Percentiles rank a stretch among this genome's conserved stretches.
Evolutionary conservation across 2,888 invertebrate species (phyloP).

Genomic region (Thymelicus lineola): DNA sequence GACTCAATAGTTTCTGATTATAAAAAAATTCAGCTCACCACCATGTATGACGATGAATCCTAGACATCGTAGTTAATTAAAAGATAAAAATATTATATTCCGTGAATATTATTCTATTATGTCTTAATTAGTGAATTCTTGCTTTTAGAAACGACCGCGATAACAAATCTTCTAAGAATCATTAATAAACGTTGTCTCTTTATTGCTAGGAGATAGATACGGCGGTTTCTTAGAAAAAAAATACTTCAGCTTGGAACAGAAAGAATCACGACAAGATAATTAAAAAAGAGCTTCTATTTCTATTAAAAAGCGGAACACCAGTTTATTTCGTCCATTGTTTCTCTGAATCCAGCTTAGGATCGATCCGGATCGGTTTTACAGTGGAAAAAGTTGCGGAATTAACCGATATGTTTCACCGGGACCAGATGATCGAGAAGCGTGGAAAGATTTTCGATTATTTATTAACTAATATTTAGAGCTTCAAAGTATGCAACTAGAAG

Average conservation of each 20-base stretch:
- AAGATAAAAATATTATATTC: no score
- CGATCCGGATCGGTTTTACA: slow-evolving; percentile 38
- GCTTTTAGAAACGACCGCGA: no score
- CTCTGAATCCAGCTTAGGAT: slow-evolving; percentile 36
- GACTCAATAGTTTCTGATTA: no score
- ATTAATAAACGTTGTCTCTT: not conserved
- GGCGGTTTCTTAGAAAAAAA: slow-evolving; percentile 23
- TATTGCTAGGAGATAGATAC: not conserved
- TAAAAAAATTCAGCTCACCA: no score
- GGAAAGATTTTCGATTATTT: not conserved
- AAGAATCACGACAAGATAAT: slow-evolving; percentile 33
- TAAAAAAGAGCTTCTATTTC: slow-evolving; percentile 35
- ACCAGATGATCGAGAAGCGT: not conserved
- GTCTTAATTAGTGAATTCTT: no score
- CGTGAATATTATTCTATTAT: no score
- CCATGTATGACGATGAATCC: no score
- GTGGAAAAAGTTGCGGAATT: slow-evolving; percentile 36
- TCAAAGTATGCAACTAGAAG: no score
- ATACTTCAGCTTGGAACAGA: not conserved
- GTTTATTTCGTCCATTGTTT: slow-evolving; percentile 38
- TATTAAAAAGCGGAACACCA: slow-evolving; percentile 37
- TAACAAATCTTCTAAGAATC: not conserved
- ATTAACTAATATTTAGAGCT: not conserved
- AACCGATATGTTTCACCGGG: slow-evolving; percentile 8
- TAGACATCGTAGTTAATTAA: no score